These are phyloP conservation scores for Dendroctonus valens DNA, from an alignment of 1,140 invertebrate species.

Conservation along the genomic window DNA sequence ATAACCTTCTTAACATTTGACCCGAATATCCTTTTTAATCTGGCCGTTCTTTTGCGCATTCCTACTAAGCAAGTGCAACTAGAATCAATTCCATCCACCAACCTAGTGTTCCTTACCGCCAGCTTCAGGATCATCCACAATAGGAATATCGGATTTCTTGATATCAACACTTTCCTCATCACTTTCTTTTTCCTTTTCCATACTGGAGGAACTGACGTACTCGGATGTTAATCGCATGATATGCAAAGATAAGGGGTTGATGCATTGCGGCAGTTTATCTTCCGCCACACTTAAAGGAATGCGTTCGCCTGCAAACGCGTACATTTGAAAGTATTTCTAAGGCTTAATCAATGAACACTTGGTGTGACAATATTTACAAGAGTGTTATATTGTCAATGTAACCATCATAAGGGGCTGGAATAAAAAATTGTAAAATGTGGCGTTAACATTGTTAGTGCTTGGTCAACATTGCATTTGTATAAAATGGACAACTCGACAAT, in stretches of 20 bases:
- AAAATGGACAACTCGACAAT: too few species aligned
- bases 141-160: constrained; percentile 65
- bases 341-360: too few species aligned
- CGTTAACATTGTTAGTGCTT: too few species aligned
- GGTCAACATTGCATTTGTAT: too few species aligned
- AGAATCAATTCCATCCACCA: neutral
- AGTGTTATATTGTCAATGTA: too few species aligned
- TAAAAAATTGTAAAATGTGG: too few species aligned
- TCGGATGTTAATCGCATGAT: constrained; percentile 92
- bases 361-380: too few species aligned
- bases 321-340: too few species aligned
- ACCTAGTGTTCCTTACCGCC: constrained; percentile 8
- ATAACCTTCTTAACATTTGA: constrained; percentile 85
- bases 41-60: constrained; percentile 55
- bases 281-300: constrained; percentile 87
- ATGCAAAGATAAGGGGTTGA: constrained; percentile 90
- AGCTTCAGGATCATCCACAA: constrained; percentile 44
- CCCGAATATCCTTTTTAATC: constrained; percentile 82
- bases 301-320: constrained; percentile 59
- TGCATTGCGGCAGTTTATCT: constrained; percentile 85
- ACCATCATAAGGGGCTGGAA: too few species aligned
- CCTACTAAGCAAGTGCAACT: constrained; percentile 22
- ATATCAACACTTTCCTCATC: constrained; percentile 83
- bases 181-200: constrained; percentile 68
- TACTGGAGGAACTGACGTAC: constrained; percentile 75